Base-by-base conservation (phyloP, 2,888 invertebrate species). In the Reticulitermes lucifugus region DNA sequence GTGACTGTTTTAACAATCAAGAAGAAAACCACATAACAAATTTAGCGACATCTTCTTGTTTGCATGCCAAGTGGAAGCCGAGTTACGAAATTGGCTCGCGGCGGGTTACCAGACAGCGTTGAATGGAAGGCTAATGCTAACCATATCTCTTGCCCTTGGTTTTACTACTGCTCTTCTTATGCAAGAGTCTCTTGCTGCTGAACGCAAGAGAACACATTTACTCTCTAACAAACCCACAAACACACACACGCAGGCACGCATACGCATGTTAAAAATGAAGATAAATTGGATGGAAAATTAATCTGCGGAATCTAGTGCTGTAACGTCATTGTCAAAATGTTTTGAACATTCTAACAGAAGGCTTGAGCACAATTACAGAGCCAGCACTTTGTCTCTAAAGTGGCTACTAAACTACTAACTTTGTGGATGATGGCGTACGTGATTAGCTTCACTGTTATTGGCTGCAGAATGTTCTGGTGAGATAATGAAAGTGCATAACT, bases 241-340 rank as follows among this genome's bases (percentile, higher is more conserved):
- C 73, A 73, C 35, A 71, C 29, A 35, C 71, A 35, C 71, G 9
- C 41, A 60, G 43, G 75, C 75, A 46, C 10, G 9, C 51, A n/a
- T 21, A 35, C 35, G 35, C 35, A 0, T 10, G 46, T 7, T 77
- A 22, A 9, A 46, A 77, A n/a, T 77, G 51, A 46, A 46, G 43
- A 77, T 77, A 86, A 84, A 86, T 86, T 84, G 82, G 84, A 84
- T 86, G 84, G 86, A 86, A 86, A 86, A 83, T 86, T 86, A 86
- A 86, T 86, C 86, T 84, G 75, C n/a, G 29, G 79, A 84, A 84
- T 86, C 86, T 86, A 59, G 43, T 75, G 35, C 25, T 77, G 43
- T 77, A 77, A 46, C 77, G 77, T 77, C 77, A 43, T 0, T 5
- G 14, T 77, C 77, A 46, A 46, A 51, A 77, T 2, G 46, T 77